Conservation (phyloP, 2,888 invertebrate genomes). For the Euplexia lucipara region DNA sequence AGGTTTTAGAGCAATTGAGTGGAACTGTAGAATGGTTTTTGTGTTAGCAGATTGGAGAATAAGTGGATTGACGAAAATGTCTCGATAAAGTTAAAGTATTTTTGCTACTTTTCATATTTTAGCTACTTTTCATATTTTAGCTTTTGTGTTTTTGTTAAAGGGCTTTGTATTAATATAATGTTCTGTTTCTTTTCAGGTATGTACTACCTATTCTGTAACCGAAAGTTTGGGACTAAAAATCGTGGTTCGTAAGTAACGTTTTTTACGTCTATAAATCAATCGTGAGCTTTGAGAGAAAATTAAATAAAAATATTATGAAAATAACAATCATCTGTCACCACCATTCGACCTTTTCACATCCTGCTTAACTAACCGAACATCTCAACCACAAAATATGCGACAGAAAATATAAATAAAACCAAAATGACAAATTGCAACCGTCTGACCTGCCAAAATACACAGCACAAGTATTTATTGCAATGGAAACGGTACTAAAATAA, state of each 20-base stretch:
- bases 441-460: constrained; percentile 52
- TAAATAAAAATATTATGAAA: not conserved
- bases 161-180: constrained; percentile 8
- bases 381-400: constrained; percentile 24
- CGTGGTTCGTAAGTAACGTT: constrained; percentile 10
- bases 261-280: not conserved
- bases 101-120: not conserved
- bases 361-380: constrained; percentile 14
- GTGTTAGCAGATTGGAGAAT: constrained; percentile 11
- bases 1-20: constrained; percentile 35
- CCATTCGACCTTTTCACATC: constrained; percentile 5
- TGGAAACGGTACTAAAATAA: constrained; percentile 56
- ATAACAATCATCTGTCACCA: not conserved
- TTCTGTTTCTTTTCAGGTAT: constrained; percentile 47
- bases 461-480: constrained; percentile 55
- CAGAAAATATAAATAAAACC: constrained; percentile 45
- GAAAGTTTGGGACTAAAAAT: not conserved
- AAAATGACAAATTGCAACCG: constrained; percentile 52
- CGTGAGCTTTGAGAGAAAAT: not conserved
- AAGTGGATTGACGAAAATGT: not conserved
- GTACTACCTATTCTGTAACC: constrained; percentile 17
- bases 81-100: not conserved
- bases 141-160: too few relatives aligned
- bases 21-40: constrained; percentile 30
- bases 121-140: not conserved